Conservation (phyloP, 2,888 invertebrate species). For the Gibbula magus region DNA sequence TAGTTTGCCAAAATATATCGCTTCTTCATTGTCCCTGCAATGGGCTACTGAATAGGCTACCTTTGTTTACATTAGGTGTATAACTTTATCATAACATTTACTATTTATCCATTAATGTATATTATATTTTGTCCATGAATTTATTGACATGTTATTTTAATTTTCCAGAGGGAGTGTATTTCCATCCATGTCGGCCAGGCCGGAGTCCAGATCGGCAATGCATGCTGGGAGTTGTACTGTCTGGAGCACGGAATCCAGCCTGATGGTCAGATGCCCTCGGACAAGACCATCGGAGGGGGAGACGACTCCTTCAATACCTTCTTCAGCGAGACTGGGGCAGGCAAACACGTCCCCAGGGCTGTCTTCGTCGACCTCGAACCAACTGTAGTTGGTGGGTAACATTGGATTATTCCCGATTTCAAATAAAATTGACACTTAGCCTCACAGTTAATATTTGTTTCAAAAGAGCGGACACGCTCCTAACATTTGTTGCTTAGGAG, state of each 20-base stretch:
- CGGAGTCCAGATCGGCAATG: conserved; percentile 37
- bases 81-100: background rate
- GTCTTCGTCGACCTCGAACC: conserved; percentile 97
- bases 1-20: background rate
- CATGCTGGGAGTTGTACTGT: conserved; percentile 39
- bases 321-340: conserved; percentile 87
- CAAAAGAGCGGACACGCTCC: too few relatives aligned
- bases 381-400: conserved; percentile 87
- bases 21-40: background rate
- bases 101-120: background rate
- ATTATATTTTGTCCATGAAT: background rate
- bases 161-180: conserved; percentile 33
- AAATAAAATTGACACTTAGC: background rate
- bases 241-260: conserved; percentile 35
- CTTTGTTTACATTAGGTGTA: background rate
- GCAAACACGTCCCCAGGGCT: conserved; percentile 93
- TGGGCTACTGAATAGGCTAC: background rate
- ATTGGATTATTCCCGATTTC: background rate
- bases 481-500: too few relatives aligned
- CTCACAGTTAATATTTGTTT: too few relatives aligned
- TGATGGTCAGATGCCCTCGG: conserved; percentile 32
- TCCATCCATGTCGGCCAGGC: conserved; percentile 37
- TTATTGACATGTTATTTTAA: background rate
- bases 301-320: conserved; percentile 24
- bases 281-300: conserved; percentile 12